These are phyloP conservation scores for Nanger granti DNA, from an alignment of 2,113 vertebrate species.

Conservation along the genomic window DNA sequence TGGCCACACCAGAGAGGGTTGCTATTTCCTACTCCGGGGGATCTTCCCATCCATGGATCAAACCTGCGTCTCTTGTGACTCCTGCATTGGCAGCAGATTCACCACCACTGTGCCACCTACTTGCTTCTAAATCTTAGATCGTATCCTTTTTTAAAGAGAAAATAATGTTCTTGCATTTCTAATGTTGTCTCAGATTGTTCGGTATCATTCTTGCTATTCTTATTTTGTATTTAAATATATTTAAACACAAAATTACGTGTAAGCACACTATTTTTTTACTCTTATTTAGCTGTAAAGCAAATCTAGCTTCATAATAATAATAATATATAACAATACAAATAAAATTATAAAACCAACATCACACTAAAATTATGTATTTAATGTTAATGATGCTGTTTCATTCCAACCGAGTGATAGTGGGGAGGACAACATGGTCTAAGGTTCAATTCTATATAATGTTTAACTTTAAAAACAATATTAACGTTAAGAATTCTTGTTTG, in stretches of 20 bases:
- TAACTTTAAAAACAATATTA: not conserved
- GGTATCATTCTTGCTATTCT: not conserved
- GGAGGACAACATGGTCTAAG: not conserved
- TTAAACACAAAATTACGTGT: not conserved
- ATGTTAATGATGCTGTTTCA: not conserved
- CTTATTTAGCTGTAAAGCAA: not conserved
- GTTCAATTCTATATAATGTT: not conserved
- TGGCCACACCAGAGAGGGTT: not conserved
- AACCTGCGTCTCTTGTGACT: accelerated
- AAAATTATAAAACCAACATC: not conserved
- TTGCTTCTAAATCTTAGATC: not conserved
- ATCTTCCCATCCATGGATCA: not conserved
- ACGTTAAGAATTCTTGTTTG: not conserved
- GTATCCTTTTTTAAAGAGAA: not conserved
- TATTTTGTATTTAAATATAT: not conserved
- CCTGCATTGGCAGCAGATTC: not conserved
- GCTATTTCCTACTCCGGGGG: not conserved
- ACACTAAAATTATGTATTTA: not conserved
- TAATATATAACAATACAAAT: not conserved
- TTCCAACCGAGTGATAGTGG: not conserved
- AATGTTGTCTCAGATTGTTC: not conserved
- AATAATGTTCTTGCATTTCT: not conserved
- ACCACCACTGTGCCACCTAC: not conserved
- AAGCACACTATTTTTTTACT: not conserved
- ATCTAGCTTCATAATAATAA: not conserved